Evolutionary conservation across 2,113 vertebrate species (phyloP).

Genomic region (Mellivora capensis): DNA sequence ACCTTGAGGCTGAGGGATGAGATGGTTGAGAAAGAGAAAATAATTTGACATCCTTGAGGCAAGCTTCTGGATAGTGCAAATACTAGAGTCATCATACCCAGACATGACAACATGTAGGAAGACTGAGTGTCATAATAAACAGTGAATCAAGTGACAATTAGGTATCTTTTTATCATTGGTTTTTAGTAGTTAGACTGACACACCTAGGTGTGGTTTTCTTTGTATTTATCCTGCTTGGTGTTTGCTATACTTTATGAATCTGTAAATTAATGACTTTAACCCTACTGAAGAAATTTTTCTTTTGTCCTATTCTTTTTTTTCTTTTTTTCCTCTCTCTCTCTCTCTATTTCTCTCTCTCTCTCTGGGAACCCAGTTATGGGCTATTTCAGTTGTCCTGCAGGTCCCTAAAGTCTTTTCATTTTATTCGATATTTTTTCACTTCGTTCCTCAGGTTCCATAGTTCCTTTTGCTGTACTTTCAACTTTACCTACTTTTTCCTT

Average conservation of each 20-base stretch:
- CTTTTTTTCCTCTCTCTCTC: not conserved
- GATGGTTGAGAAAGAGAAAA: not conserved
- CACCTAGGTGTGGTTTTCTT: not conserved
- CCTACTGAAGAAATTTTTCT: not conserved
- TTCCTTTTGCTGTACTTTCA: not conserved
- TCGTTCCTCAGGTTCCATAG: not conserved
- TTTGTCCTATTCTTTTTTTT: not conserved
- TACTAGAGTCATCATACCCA: not conserved
- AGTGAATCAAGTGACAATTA: slow-evolving; percentile 38
- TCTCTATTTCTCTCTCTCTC: not conserved
- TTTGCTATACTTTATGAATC: not conserved
- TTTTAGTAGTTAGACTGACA: not conserved
- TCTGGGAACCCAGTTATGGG: not conserved
- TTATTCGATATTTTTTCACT: not conserved
- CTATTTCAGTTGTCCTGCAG: not conserved
- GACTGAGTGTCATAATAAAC: slow-evolving; percentile 38
- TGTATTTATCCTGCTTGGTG: not conserved
- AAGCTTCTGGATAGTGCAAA: slow-evolving; percentile 60
- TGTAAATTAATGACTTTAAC: not conserved
- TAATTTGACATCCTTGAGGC: slow-evolving; percentile 56
- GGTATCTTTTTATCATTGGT: slow-evolving; percentile 11
- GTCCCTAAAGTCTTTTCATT: not conserved
- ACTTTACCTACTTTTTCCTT: not conserved
- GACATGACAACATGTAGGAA: slow-evolving; percentile 66
- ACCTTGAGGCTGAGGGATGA: not conserved